phyloP scores from a whole-genome alignment of 2,113 vertebrate genomes.

The Hippoglossus stenolepis region DNA sequence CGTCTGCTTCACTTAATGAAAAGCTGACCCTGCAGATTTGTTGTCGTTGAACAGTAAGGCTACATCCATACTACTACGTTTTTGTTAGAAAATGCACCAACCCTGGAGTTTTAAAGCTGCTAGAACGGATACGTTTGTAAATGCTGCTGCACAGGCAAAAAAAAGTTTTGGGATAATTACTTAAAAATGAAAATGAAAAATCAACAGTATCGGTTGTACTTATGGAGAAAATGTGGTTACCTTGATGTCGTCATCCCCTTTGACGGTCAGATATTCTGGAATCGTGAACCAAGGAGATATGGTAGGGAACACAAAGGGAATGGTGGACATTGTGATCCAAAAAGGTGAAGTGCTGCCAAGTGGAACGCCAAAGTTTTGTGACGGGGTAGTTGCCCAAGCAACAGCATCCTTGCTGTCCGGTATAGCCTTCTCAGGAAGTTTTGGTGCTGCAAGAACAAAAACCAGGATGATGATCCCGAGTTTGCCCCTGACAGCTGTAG shows the following conservation, averaged over 20 bases:
- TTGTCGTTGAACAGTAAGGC: too few relatives aligned
- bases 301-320: conserved; percentile 57
- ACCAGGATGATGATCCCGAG: too few relatives aligned
- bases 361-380: not conserved
- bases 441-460: conserved; percentile 32
- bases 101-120: too few relatives aligned
- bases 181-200: too few relatives aligned
- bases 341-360: not conserved
- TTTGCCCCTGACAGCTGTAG: too few relatives aligned
- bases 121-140: too few relatives aligned
- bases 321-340: conserved; percentile 42
- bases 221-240: conserved; percentile 5
- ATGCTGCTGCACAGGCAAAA: too few relatives aligned
- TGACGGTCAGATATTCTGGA: conserved; percentile 46
- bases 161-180: too few relatives aligned
- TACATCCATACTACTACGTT: too few relatives aligned
- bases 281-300: conserved; percentile 56
- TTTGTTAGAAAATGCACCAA: too few relatives aligned
- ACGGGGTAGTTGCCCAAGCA: accelerated
- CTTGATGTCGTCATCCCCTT: not conserved
- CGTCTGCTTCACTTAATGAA: too few relatives aligned
- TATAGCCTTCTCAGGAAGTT: not conserved
- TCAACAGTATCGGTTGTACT: not conserved
- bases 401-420: not conserved
- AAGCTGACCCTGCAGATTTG: too few relatives aligned